Evolutionary conservation across 2,888 invertebrate species (phyloP).

Genomic region (Apamea anceps): DNA sequence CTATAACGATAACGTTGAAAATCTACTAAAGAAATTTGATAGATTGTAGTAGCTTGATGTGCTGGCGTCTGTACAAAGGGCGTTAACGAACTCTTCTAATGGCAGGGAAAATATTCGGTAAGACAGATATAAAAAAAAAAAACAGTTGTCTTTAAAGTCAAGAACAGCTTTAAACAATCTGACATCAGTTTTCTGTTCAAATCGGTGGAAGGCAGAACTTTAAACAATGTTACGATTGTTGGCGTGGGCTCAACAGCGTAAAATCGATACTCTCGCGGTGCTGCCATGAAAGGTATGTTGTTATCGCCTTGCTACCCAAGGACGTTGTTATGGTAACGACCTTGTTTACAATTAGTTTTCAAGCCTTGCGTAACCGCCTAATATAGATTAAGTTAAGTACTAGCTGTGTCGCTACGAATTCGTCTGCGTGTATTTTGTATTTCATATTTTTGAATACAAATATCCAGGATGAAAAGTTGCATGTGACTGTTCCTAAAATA

Average conservation of each 20-base stretch:
- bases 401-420: background rate
- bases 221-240: slow-evolving; percentile 49
- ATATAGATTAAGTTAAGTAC: background rate
- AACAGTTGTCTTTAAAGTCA: background rate
- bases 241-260: slow-evolving; percentile 44
- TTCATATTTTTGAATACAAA: background rate
- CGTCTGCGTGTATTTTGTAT: background rate
- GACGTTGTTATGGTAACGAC: slow-evolving; percentile 21
- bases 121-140: background rate
- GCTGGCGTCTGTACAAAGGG: too few relatives aligned
- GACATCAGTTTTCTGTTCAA: slow-evolving; percentile 20
- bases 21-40: too few relatives aligned
- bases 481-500: background rate
- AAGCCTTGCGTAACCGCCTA: background rate
- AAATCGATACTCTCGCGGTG: slow-evolving; percentile 30
- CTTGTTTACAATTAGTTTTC: slow-evolving; percentile 1
- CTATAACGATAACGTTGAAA: too few relatives aligned
- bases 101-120: background rate
- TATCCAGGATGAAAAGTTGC: background rate
- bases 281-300: slow-evolving; percentile 19
- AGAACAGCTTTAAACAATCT: slow-evolving; percentile 9
- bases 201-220: slow-evolving; percentile 3
- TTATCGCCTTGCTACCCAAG: slow-evolving; percentile 22
- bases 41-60: too few relatives aligned
- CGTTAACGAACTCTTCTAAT: background rate